Percentiles rank a stretch among this genome's conserved stretches.
Conservation (phyloP, 2,888 invertebrate species). For the Lochmaea capreae region DNA sequence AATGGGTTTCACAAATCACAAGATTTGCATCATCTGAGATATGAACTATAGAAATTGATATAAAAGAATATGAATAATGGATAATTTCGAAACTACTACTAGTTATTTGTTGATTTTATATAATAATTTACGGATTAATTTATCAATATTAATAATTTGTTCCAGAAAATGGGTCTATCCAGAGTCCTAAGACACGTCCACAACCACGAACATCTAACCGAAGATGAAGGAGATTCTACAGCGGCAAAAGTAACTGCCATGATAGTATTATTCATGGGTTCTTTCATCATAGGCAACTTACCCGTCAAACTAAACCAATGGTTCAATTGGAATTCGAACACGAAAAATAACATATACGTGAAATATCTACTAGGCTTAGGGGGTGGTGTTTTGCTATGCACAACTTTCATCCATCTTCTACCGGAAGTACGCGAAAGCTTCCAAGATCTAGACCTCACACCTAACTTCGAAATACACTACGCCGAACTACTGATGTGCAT, state of each 20-base stretch:
- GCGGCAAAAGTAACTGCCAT: conserved; percentile 72
- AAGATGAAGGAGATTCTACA: conserved; percentile 58
- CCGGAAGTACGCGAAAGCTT: conserved; percentile 75
- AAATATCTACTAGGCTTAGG: conserved; percentile 74
- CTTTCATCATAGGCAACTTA: conserved; percentile 71
- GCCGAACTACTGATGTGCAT: conserved; percentile 72
- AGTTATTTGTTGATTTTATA: too few species aligned
- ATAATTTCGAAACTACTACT: too few species aligned
- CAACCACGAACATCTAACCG: conserved; percentile 15
- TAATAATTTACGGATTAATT: too few species aligned
- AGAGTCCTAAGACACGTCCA: neutral
- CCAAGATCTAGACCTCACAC: conserved; percentile 65
- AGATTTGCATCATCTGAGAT: too few species aligned
- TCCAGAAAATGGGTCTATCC: neutral
- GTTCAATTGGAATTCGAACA: conserved; percentile 59
- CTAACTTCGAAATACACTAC: conserved; percentile 67
- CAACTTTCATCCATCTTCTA: conserved; percentile 74
- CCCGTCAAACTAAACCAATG: conserved; percentile 65
- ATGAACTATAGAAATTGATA: too few species aligned
- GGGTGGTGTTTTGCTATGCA: conserved; percentile 74
- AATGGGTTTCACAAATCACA: too few species aligned
- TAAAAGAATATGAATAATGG: too few species aligned
- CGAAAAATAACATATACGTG: conserved; percentile 67
- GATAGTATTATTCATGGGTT: conserved; percentile 70
- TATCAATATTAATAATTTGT: neutral